Evolutionary conservation across 2,113 vertebrate species (phyloP), one percentile per base, ranked within the genome.

Genomic region (Pelusios castaneus): DNA sequence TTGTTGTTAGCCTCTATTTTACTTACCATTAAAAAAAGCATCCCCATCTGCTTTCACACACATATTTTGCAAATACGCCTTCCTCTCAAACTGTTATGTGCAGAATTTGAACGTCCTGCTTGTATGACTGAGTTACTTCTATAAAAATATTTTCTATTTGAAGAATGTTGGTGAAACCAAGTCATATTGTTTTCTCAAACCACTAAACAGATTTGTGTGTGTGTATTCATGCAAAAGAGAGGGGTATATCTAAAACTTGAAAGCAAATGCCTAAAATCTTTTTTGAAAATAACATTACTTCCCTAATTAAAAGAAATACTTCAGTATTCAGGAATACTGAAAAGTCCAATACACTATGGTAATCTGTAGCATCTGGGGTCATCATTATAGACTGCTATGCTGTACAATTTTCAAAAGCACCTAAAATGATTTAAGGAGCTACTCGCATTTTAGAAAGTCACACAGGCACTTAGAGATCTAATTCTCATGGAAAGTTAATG

Each of bases 61-160:
- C 8, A 60, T 0, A 0, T 87, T 89, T 80, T 78, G 54, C 81
- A 95, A 95, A 85, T 52, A 31, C 43, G 89, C 29, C 81, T 95
- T 96, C 88, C 95, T 94, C 94, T 95, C 93, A 84, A 96, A 73
- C 10, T 89, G 86, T 93, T 94, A 84, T 88, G 43, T 87, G 79
- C 38, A 88, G 92, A 90, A 90, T 75, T 95, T 17, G 8, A 95
- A 78, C 86, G 95, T 92, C 88, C 43, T 43, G 80, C 77, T 91
- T 94, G 63, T 45, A 87, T 91, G 95, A 94, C 89, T 91, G 87
- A 93, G 34, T 75, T 3, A 67, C 73, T 96, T 97, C 89, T 92
- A 83, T 90, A 92, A 91, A 95, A 80, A 10, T 73, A 75, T 95
- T 96, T 97, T 76, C 47, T 78, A 89, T 85, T n/a, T 19, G 16